These are phyloP conservation scores for Hipposideros armiger DNA, from an alignment of 2,113 vertebrate species.

Conservation along the genomic window DNA sequence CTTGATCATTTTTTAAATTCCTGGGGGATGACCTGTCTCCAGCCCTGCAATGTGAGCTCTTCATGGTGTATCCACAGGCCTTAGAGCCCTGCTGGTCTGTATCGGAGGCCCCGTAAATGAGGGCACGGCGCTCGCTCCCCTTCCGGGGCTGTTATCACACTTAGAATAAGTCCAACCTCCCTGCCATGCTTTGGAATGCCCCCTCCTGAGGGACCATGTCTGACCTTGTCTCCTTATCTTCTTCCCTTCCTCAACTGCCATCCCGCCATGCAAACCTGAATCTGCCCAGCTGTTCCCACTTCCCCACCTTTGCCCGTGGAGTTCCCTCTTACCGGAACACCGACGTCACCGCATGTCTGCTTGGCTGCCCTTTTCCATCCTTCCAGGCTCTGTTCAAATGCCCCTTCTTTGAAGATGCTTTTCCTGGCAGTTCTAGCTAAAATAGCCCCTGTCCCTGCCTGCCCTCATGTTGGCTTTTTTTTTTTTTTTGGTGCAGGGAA, in stretches of 20 bases:
- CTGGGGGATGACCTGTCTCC: background rate
- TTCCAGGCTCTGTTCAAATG: conserved; percentile 58
- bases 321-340: background rate
- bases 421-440: conserved; percentile 70
- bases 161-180: background rate
- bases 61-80: background rate
- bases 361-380: conserved; percentile 58
- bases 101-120: background rate
- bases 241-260: background rate
- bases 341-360: background rate
- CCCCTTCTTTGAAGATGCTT: conserved; percentile 49
- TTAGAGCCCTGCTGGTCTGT: background rate
- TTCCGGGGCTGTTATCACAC: background rate
- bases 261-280: background rate
- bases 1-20: background rate
- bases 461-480: conserved; percentile 53
- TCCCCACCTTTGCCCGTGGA: background rate
- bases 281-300: background rate
- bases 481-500: background rate
- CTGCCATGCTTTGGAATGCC: background rate
- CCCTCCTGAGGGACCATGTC: background rate
- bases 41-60: background rate
- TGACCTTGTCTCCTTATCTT: background rate
- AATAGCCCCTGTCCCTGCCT: conserved; percentile 15
- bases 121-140: no score